Conservation (phyloP, 2,797 vertebrate species). For the Sebastes matsubarae region DNA sequence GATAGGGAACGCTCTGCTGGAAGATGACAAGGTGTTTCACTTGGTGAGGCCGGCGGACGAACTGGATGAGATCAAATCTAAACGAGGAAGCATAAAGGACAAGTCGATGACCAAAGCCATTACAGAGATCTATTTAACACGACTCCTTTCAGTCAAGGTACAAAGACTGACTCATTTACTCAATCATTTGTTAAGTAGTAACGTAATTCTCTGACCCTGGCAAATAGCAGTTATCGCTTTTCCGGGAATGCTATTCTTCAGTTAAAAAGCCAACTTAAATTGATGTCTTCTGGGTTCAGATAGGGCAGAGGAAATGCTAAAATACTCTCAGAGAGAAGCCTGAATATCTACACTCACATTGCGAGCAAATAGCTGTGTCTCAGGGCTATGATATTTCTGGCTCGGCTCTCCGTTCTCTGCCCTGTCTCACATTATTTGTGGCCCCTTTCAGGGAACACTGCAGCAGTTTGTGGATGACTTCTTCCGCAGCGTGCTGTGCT, state of each 20-base stretch:
- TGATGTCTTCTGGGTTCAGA: neutral
- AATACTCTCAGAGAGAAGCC: neutral
- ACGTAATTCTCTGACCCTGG: neutral
- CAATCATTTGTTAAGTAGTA: neutral
- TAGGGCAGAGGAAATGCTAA: neutral
- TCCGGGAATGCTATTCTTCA: neutral
- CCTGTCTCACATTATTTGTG: conserved; percentile 46
- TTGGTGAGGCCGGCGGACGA: conserved; percentile 93
- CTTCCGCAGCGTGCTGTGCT: conserved; percentile 95
- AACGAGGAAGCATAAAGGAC: conserved; percentile 96
- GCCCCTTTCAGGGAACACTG: conserved; percentile 90
- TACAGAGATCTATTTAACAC: conserved; percentile 98
- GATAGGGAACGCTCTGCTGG: conserved; percentile 90
- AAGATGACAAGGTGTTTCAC: conserved; percentile 98
- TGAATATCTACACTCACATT: neutral
- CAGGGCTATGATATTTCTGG: conserved; percentile 20
- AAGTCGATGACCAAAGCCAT: conserved; percentile 99
- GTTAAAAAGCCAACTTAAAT: conserved; percentile 15
- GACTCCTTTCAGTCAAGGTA: conserved; percentile 98
- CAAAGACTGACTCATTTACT: neutral
- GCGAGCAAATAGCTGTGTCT: conserved; percentile 17
- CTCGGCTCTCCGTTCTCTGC: conserved; percentile 15
- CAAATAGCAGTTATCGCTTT: conserved; percentile 5
- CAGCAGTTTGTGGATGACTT: conserved; percentile 99
- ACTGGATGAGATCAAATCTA: conserved; percentile 95